Base-by-base conservation (phyloP, 2,888 invertebrate genomes). In the Neoascia interrupta region DNA sequence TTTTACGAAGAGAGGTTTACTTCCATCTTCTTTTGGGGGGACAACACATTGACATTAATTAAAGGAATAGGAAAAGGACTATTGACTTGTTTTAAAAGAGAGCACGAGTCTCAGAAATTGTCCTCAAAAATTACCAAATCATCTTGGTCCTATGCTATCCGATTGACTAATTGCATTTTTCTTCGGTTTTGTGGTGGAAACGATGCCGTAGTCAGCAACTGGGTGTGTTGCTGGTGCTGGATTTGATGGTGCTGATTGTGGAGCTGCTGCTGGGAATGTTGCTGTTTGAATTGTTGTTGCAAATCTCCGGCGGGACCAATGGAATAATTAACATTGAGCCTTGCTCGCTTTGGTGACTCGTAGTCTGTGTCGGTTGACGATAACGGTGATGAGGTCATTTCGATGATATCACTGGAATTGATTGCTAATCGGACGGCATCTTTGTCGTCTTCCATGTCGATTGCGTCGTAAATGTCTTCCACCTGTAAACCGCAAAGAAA, bases 391-490 rank as follows among this genome's bases (percentile, higher is more conserved):
- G 82, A 15, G 60, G 76, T 63, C 61, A 68, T 74, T 49, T 81
- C 70, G 28, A 74, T 81, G 28, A 72, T 63, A 89, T 92, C 84
- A 88, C 90, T 81, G 91, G 84, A 84, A 49, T 82, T 82, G 18
- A 87, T 83, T 1, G 83, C 81, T 45, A 84, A 83, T 28, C 84
- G 85, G 10, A 88, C 83, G 0, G 84, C 76, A 39, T 86, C 85
- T 70, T 88, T 88, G 26, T 86, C 92, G 76, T 94, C 94, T 81
- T 94, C 93, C 81, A 92, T 89, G 69, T 94, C 94, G 53, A 94
- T 91, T 83, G 93, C 93, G 86, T 94, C 94, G 85, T 94, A 95
- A 1, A 94, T 90, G 73, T 92, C 92, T 83, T 92, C 90, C 3
- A 94, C 92, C 93, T 93, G 84, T 21, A 75, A 61, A 2, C 13